These are phyloP conservation scores for Drosophila nigricruria DNA, from an alignment of 2,888 invertebrate species.

Conservation along the genomic window DNA sequence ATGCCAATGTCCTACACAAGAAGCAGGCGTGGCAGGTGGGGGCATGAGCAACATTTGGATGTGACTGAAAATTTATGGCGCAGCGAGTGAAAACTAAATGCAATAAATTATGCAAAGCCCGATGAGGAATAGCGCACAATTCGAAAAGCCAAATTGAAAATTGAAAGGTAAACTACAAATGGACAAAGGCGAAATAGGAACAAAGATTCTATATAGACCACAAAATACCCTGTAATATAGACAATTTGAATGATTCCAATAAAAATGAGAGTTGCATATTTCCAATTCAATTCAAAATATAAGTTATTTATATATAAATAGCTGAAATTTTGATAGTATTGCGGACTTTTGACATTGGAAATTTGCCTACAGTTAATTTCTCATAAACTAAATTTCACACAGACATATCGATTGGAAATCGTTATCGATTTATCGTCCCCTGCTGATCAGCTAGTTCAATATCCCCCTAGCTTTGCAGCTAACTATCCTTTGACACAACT, in stretches of 20 bases:
- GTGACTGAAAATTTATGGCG: constrained; percentile 61
- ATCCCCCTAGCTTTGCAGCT: too few relatives aligned
- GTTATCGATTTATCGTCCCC: background rate
- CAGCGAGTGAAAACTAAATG: constrained; percentile 64
- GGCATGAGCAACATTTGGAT: constrained; percentile 24
- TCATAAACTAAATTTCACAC: too few relatives aligned
- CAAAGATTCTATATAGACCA: background rate
- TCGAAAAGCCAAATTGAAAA: constrained; percentile 46
- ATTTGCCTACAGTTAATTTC: background rate
- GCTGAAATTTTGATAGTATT: background rate
- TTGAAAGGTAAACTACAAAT: constrained; percentile 38
- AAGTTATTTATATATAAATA: background rate
- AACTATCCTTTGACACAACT: background rate
- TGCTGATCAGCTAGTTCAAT: background rate
- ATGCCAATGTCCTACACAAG: constrained; percentile 42
- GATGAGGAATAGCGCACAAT: constrained; percentile 36
- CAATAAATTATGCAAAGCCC: constrained; percentile 76
- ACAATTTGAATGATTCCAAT: background rate
- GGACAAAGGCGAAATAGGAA: background rate
- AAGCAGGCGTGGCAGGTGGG: background rate
- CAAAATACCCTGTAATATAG: background rate
- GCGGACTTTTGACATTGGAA: background rate
- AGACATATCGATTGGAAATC: background rate
- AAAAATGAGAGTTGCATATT: background rate
- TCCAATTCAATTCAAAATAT: background rate